A percentile compares a stretch with the other conserved stretches of the same genome.
Conservation (phyloP, 2,113 vertebrate species). For the Argyrosomus japonicus region DNA sequence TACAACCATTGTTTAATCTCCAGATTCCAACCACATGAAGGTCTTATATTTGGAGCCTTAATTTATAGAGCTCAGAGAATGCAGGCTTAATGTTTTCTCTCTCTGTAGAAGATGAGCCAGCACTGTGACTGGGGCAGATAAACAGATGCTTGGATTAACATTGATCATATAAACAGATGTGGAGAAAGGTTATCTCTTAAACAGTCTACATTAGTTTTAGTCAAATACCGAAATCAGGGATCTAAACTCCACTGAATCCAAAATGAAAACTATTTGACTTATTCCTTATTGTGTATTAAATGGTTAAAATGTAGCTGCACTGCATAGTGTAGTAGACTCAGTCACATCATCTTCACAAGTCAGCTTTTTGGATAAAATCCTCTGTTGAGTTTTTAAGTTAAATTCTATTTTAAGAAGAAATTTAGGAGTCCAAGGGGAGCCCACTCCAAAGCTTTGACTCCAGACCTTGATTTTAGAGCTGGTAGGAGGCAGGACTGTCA, state of each 20-base stretch:
- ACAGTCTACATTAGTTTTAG: conserved; percentile 28
- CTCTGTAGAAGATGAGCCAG: conserved; percentile 67
- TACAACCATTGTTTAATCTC: conserved; percentile 81
- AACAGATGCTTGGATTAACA: conserved; percentile 74
- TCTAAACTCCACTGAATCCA: conserved; percentile 15
- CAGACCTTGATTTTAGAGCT: conserved; percentile 39
- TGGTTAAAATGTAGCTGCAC: background rate
- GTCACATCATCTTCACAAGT: background rate
- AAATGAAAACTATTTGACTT: background rate
- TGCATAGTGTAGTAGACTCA: background rate
- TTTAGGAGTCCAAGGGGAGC: conserved; percentile 10
- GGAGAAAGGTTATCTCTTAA: conserved; percentile 63
- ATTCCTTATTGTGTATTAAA: background rate
- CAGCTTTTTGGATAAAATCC: conserved; percentile 4
- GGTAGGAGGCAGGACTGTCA: conserved; percentile 46
- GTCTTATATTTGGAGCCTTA: conserved; percentile 64
- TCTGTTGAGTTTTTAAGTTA: conserved; percentile 10
- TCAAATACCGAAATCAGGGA: background rate
- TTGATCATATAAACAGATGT: conserved; percentile 73
- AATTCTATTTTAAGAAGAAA: conserved; percentile 44
- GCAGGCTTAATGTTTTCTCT: conserved; percentile 69
- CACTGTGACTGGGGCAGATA: conserved; percentile 59
- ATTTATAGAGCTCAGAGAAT: conserved; percentile 76
- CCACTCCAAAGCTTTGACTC: conserved; percentile 35
- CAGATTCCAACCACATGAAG: conserved; percentile 82